phyloP scores from a whole-genome alignment of 2,113 vertebrate species.

The Irena cyanogastra region DNA sequence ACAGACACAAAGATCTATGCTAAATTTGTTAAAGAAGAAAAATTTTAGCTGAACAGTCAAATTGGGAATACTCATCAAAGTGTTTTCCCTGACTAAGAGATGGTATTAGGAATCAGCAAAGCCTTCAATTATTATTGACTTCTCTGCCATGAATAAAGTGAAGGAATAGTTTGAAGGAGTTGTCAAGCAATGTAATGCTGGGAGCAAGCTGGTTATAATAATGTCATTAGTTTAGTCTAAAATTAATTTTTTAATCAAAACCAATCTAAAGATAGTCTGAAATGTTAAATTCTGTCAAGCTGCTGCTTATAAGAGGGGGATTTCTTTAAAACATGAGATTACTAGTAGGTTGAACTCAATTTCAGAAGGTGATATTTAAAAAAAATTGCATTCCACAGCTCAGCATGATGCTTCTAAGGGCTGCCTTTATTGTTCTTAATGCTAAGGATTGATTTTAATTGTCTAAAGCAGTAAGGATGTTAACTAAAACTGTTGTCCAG shows the following conservation, averaged over 20 bases:
- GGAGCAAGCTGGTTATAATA: slow-evolving; percentile 31
- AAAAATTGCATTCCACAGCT: slow-evolving; percentile 15
- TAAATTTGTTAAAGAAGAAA: slow-evolving; percentile 1
- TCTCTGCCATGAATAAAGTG: not conserved
- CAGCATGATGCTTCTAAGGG: not conserved
- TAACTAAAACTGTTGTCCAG: slow-evolving; percentile 57
- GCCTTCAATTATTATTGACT: slow-evolving; percentile 45
- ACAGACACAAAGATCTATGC: not conserved
- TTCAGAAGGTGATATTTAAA: slow-evolving; percentile 27
- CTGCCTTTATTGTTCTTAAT: slow-evolving; percentile 6
- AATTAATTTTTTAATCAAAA: slow-evolving; percentile 57
- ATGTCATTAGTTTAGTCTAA: slow-evolving; percentile 10
- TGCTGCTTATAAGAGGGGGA: slow-evolving; percentile 4
- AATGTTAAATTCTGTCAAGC: slow-evolving; percentile 49
- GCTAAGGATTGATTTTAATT: slow-evolving; percentile 54
- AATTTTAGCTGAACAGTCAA: not conserved
- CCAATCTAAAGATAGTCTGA: slow-evolving; percentile 43
- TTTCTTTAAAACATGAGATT: slow-evolving; percentile 56
- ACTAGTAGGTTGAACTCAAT: slow-evolving; percentile 44
- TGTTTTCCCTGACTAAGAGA: not conserved
- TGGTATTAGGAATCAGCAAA: slow-evolving; percentile 9
- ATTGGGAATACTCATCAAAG: not conserved
- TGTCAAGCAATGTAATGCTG: slow-evolving; percentile 32
- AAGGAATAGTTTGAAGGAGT: slow-evolving; percentile 32
- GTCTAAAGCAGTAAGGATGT: slow-evolving; percentile 43